Conservation (phyloP, 2,113 vertebrate genomes). For the Salvator merianae region DNA sequence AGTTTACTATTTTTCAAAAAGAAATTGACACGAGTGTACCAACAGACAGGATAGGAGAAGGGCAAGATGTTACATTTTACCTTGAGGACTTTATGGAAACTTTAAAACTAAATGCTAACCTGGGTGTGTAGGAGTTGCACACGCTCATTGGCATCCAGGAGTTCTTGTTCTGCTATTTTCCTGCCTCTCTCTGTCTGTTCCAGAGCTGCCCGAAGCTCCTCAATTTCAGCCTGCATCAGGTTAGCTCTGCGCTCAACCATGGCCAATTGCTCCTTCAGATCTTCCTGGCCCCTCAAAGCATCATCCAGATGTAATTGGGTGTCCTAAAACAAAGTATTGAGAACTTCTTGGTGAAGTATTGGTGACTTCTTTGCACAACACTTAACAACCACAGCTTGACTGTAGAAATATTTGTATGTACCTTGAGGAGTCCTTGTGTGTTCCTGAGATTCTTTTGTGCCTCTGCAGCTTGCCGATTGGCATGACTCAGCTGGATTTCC, state of each 20-base stretch:
- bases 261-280: conserved; percentile 85
- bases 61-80: background rate
- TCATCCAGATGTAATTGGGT: conserved; percentile 80
- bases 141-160: conserved; percentile 76
- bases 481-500: conserved; percentile 81
- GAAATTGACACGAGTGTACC: background rate
- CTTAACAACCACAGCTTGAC: background rate
- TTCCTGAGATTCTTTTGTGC: conserved; percentile 77
- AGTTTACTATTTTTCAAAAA: background rate
- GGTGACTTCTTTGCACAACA: background rate
- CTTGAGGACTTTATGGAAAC: background rate
- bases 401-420: conserved; percentile 43
- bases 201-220: conserved; percentile 74
- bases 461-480: conserved; percentile 80
- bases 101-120: conserved; percentile 52
- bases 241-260: conserved; percentile 83
- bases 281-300: conserved; percentile 76
- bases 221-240: conserved; percentile 77
- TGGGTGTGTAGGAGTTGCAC: conserved; percentile 81
- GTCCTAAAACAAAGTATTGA: conserved; percentile 64
- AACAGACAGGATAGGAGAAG: background rate
- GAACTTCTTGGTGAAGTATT: rapidly evolving
- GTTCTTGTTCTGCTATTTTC: conserved; percentile 79
- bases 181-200: conserved; percentile 80
- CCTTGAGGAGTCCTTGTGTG: conserved; percentile 75